These are phyloP conservation scores for Ceratina australensis DNA, from an alignment of 1,140 invertebrate species.

Conservation along the genomic window DNA sequence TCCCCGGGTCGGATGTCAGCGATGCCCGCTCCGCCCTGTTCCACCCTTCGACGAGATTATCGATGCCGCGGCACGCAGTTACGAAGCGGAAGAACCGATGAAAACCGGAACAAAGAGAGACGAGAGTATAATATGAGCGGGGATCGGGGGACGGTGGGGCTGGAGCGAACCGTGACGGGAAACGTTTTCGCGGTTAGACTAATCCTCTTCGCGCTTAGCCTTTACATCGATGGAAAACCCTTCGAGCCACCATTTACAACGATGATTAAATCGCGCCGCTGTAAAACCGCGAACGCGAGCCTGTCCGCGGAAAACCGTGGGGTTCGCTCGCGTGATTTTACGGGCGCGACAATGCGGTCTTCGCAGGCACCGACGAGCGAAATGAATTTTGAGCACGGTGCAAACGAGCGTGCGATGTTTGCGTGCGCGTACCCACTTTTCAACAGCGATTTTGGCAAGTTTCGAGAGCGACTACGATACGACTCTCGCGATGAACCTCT, in stretches of 20 bases:
- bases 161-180: conserved; percentile 34
- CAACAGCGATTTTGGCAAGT: not conserved
- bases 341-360: conserved; percentile 18
- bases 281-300: conserved; percentile 29
- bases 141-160: conserved; percentile 2
- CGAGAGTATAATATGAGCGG: not conserved
- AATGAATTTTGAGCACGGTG: not conserved
- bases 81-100: not conserved
- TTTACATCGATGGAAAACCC: conserved; percentile 38
- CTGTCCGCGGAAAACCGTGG: conserved; percentile 3
- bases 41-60: conserved; percentile 64
- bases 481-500: too few relatives aligned
- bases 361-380: not conserved
- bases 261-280: conserved; percentile 68
- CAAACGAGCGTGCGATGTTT: not conserved
- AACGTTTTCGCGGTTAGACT: conserved; percentile 69
- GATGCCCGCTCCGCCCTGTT: conserved; percentile 39
- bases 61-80: conserved; percentile 25
- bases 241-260: conserved; percentile 70
- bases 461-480: not conserved
- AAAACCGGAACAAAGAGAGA: not conserved
- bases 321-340: conserved; percentile 21
- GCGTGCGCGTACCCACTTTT: not conserved
- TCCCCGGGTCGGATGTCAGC: conserved; percentile 64
- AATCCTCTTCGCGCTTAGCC: conserved; percentile 45